These are phyloP conservation scores for Yponomeuta plumbellus DNA, from an alignment of 2,888 invertebrate species.

Conservation along the genomic window DNA sequence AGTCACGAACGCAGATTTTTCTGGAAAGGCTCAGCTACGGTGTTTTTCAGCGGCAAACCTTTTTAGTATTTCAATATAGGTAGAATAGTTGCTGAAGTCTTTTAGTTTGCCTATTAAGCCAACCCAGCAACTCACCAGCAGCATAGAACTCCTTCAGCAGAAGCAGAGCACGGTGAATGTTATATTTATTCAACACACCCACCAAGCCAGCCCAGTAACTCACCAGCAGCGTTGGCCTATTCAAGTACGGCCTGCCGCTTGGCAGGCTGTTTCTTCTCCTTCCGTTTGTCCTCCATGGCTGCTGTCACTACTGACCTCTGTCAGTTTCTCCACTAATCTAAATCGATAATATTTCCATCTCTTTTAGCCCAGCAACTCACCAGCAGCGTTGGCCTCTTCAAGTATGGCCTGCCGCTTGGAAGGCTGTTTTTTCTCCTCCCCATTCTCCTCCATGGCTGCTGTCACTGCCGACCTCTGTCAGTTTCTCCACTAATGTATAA, in stretches of 20 bases:
- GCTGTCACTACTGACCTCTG: slow-evolving; percentile 96
- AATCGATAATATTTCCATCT: slow-evolving; percentile 33
- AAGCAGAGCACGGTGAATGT: slow-evolving; percentile 45
- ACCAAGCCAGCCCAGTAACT: slow-evolving; percentile 6
- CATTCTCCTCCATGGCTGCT: slow-evolving; percentile 86
- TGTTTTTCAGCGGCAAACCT: no score
- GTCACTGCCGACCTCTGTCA: no score
- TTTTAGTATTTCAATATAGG: no score
- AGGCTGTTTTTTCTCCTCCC: slow-evolving; percentile 74
- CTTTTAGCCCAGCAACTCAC: slow-evolving; percentile 79
- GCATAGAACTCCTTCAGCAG: slow-evolving; percentile 66
- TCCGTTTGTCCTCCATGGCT: slow-evolving; percentile 82
- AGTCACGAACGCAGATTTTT: no score
- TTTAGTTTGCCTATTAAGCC: background rate
- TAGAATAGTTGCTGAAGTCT: background rate
- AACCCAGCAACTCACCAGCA: slow-evolving; percentile 40
- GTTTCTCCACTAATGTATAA: no score
- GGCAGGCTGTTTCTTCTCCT: slow-evolving; percentile 73
- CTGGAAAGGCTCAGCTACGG: no score
- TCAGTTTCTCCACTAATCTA: slow-evolving; percentile 91
- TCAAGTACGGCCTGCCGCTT: slow-evolving; percentile 51
- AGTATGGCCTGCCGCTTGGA: slow-evolving; percentile 53
- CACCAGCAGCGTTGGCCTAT: slow-evolving; percentile 68
- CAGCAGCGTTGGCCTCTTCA: slow-evolving; percentile 65
- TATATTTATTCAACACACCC: background rate